Evolutionary conservation across 2,888 invertebrate species (phyloP).

Genomic region (Scrobipalpa atriplicella): DNA sequence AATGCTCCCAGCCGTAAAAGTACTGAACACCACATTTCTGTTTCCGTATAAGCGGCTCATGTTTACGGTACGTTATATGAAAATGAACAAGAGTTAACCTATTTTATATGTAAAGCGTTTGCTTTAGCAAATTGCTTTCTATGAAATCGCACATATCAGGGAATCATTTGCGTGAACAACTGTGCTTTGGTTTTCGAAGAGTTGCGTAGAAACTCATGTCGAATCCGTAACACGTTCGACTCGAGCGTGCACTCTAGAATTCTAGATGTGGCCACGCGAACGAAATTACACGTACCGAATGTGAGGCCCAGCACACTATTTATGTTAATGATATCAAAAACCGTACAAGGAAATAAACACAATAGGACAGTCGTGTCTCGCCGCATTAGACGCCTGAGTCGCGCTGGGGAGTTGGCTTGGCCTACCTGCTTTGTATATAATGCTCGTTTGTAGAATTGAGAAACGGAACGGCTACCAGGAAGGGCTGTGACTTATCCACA

Average conservation of each 20-base stretch:
- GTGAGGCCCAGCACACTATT: constrained; percentile 70
- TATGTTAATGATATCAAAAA: constrained; percentile 79
- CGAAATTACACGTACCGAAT: constrained; percentile 62
- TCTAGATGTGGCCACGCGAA: constrained; percentile 30
- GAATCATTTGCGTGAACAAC: constrained; percentile 12
- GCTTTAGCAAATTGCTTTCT: constrained; percentile 18
- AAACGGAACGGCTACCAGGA: constrained; percentile 71
- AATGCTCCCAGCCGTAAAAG: constrained; percentile 35
- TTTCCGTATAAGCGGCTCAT: constrained; percentile 26
- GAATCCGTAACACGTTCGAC: constrained; percentile 24
- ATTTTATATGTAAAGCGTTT: constrained; percentile 7
- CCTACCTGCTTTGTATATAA: constrained; percentile 77
- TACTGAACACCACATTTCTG: constrained; percentile 31
- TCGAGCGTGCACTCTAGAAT: constrained; percentile 25
- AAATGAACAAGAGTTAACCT: constrained; percentile 20
- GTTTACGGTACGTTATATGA: constrained; percentile 16
- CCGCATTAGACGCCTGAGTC: constrained; percentile 73
- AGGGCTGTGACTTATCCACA: constrained; percentile 70
- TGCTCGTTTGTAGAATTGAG: constrained; percentile 76
- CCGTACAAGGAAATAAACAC: constrained; percentile 78
- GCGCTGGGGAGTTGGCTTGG: constrained; percentile 72
- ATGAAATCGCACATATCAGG: constrained; percentile 9
- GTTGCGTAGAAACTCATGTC: constrained; percentile 7
- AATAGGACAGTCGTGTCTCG: constrained; percentile 78
- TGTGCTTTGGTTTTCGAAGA: constrained; percentile 9